Percentiles rank a stretch among this genome's conserved stretches.
Evolutionary conservation across 2,888 invertebrate species (phyloP).

Genomic region (Abrostola triplasia): DNA sequence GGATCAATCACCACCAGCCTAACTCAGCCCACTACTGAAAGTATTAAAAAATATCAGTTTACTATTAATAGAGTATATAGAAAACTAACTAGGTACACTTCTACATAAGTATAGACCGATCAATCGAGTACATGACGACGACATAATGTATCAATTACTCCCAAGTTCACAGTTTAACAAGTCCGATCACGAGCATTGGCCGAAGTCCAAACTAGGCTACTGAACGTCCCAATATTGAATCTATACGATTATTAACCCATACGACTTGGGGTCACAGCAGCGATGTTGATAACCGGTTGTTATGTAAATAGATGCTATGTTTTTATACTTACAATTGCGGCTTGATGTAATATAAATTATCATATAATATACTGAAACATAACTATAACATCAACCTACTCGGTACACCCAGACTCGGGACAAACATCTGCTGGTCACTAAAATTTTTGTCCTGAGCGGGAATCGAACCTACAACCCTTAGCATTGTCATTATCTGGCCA

Average conservation of each 20-base stretch:
- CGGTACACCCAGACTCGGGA: neutral
- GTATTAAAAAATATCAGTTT: too few relatives aligned
- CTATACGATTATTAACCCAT: slow-evolving; percentile 68
- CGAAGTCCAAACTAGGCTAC: slow-evolving; percentile 44
- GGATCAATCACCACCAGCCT: too few relatives aligned
- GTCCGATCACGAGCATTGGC: slow-evolving; percentile 55
- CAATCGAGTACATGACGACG: neutral
- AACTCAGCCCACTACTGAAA: too few relatives aligned
- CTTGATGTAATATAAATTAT: neutral
- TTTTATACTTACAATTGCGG: neutral
- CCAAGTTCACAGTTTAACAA: slow-evolving; percentile 22
- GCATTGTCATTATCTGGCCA: too few relatives aligned
- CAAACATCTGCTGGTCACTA: too few relatives aligned
- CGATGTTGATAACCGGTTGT: slow-evolving; percentile 40
- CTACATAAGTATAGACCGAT: neutral
- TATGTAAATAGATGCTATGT: slow-evolving; percentile 39
- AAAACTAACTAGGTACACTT: too few relatives aligned
- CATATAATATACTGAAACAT: too few relatives aligned
- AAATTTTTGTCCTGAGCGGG: too few relatives aligned
- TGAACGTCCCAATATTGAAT: slow-evolving; percentile 64
- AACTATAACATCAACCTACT: slow-evolving; percentile 4
- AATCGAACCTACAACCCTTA: too few relatives aligned
- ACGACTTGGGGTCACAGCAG: slow-evolving; percentile 32
- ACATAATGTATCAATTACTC: neutral
- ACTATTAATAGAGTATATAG: too few relatives aligned